Evolutionary conservation across 2,888 invertebrate species (phyloP).

Genomic region (Sialis lutaria): DNA sequence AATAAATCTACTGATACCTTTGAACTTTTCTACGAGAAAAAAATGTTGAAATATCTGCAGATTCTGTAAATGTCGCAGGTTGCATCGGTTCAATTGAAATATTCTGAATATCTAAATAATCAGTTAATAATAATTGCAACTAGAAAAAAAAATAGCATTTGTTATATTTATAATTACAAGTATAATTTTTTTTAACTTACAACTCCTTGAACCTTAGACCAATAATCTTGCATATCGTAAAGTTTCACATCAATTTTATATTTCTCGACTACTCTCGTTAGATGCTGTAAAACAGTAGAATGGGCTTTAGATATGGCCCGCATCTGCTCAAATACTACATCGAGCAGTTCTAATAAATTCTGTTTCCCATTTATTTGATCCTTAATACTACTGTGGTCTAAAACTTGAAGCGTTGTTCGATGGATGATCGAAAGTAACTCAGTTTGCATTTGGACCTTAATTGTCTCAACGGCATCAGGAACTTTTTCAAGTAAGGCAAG

Average conservation of each 20-base stretch:
- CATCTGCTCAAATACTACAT: constrained; percentile 68
- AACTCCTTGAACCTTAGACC: constrained; percentile 79
- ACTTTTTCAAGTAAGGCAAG: constrained; percentile 67
- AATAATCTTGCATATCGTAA: constrained; percentile 64
- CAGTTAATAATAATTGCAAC: constrained; percentile 68
- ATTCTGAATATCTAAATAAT: constrained; percentile 77
- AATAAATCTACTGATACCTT: constrained; percentile 14
- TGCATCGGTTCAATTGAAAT: constrained; percentile 42
- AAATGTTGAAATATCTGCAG: constrained; percentile 35
- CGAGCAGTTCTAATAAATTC: constrained; percentile 40
- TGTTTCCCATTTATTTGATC: constrained; percentile 19
- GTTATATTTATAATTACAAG: no score
- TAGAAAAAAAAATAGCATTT: constrained; percentile 22
- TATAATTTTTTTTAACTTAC: constrained; percentile 30
- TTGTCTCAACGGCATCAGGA: constrained; percentile 71
- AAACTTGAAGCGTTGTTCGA: constrained; percentile 59
- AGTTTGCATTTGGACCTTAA: constrained; percentile 68
- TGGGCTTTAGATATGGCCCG: constrained; percentile 66
- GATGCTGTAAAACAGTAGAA: constrained; percentile 41
- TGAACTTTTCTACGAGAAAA: constrained; percentile 32
- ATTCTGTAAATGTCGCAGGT: constrained; percentile 18
- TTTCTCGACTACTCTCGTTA: constrained; percentile 42
- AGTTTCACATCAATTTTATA: constrained; percentile 34
- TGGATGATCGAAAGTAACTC: constrained; percentile 67
- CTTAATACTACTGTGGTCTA: constrained; percentile 33